Evolutionary conservation across 2,797 vertebrate species (phyloP).

Genomic region (Nyctibius grandis): DNA sequence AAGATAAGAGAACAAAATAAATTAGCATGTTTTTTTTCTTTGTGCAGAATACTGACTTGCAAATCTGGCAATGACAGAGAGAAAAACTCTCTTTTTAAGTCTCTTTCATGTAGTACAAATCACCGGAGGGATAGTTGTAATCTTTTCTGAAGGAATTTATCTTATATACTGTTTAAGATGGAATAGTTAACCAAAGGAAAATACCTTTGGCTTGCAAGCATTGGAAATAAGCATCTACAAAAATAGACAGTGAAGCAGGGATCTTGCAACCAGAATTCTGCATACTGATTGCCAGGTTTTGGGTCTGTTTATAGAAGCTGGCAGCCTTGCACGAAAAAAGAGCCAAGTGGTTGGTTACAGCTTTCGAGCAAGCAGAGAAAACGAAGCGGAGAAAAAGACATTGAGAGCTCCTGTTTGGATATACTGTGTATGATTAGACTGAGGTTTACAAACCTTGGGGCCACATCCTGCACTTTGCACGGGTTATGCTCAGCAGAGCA

Average conservation of each 20-base stretch:
- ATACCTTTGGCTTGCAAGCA: background rate
- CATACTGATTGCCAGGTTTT: background rate
- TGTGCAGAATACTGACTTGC: background rate
- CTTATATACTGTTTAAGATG: background rate
- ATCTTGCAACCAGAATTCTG: background rate
- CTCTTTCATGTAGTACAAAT: background rate
- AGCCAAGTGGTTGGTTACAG: slow-evolving; percentile 3
- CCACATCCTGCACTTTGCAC: background rate
- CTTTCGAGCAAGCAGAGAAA: background rate
- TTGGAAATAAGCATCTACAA: background rate
- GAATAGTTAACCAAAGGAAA: background rate
- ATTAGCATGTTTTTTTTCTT: background rate
- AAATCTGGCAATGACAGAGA: background rate
- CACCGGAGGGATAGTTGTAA: background rate
- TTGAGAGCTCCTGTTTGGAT: background rate
- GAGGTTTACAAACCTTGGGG: background rate
- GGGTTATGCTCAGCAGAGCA: background rate
- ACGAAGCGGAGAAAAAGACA: background rate
- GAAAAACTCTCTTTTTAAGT: background rate
- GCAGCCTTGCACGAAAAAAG: background rate
- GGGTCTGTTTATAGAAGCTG: background rate
- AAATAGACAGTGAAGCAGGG: background rate
- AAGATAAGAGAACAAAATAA: slow-evolving; percentile 23
- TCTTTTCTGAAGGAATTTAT: background rate
- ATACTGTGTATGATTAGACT: background rate